Conservation (phyloP, 35 echinoderm and acorn worm species). For the Apostichopus japonicus region DNA sequence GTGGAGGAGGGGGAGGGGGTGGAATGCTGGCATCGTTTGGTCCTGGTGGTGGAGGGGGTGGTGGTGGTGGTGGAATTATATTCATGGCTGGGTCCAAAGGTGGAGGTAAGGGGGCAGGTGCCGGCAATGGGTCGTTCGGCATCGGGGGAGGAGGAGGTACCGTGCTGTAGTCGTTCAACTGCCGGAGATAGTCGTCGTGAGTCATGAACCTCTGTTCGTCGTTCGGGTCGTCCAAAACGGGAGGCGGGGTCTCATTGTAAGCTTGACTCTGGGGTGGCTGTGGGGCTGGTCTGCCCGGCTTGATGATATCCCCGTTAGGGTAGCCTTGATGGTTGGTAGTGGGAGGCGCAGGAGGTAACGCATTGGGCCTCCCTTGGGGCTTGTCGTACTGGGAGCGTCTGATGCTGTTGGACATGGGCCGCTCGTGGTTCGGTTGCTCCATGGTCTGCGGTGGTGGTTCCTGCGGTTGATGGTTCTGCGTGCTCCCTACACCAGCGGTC, state of each 20-base stretch:
- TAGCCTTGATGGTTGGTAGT: not conserved
- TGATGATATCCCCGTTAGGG: conserved; percentile 31
- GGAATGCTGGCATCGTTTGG: not conserved
- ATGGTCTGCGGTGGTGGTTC: not conserved
- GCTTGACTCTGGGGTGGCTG: conserved; percentile 38
- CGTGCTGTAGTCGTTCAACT: conserved; percentile 5
- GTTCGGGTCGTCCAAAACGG: not conserved
- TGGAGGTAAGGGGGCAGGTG: conserved; percentile 65
- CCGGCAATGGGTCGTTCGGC: conserved; percentile 40
- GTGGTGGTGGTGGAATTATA: conserved; percentile 62
- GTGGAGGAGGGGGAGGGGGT: conserved; percentile 56
- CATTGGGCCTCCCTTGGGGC: not conserved
- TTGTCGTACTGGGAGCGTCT: conserved; percentile 31
- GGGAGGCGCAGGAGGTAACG: not conserved
- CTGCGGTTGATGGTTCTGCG: not conserved
- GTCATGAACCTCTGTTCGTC: conserved; percentile 7
- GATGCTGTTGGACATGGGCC: not conserved
- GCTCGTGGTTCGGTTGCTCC: not conserved
- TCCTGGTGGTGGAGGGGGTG: conserved; percentile 67
- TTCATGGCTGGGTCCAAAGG: conserved; percentile 44
- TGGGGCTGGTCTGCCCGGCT: conserved; percentile 29
- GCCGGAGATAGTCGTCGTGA: conserved; percentile 14
- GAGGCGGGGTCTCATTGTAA: not conserved
- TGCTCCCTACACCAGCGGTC: not conserved
- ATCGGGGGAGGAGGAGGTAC: conserved; percentile 49